Evolutionary conservation across 2,888 invertebrate genomes (phyloP), one percentile per base, ranked within the genome.

Genomic region (Pyrocoelia pectoralis): DNA sequence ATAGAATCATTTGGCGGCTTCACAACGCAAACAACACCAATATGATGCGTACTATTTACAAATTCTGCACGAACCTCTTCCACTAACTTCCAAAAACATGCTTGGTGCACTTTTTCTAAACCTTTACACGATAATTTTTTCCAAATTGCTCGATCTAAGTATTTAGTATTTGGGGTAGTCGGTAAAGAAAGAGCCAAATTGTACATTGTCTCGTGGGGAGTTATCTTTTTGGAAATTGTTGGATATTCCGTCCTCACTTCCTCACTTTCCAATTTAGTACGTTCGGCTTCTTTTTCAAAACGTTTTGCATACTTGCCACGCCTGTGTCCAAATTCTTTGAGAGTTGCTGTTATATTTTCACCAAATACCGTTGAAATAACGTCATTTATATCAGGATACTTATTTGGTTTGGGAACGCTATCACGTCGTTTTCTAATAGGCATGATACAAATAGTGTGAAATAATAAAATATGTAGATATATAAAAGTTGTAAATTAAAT

Each of bases 1-100:
- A 43, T 38, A 5, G 84, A 84, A 38, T 87, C 85, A 0, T 87
- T 87, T 33, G 83, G 77, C 55, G 88, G 86, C 40, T 85, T 83
- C n/a, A 90, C 83, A 56, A 89, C 86, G 28, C 85, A 85, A 72
- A 86, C 87, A 51, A 91, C 86, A 9, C 89, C 89, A 33, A 87
- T 84, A 0, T 84, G 80, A 68, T 89, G 88, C 57, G 89, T 85
- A 52, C 88, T 82, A 13, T 80, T 80, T 70, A 87, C 83, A 82
- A 87, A 90, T 69, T 88, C 88, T 0, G 73, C 74, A 70, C 87
- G 83, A 49, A 84, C 83, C 72, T 89, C 88, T 2, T 80, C 72
- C 63, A 89, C 82, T 13, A 88, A 81, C 5, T 79, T 81, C 19
- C 84, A 82, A 38, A 86, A 82, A 0, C 88, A 73, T 24, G 81